Conservation (phyloP, 2,888 invertebrate species). For the Drosophila vallismaia region DNA sequence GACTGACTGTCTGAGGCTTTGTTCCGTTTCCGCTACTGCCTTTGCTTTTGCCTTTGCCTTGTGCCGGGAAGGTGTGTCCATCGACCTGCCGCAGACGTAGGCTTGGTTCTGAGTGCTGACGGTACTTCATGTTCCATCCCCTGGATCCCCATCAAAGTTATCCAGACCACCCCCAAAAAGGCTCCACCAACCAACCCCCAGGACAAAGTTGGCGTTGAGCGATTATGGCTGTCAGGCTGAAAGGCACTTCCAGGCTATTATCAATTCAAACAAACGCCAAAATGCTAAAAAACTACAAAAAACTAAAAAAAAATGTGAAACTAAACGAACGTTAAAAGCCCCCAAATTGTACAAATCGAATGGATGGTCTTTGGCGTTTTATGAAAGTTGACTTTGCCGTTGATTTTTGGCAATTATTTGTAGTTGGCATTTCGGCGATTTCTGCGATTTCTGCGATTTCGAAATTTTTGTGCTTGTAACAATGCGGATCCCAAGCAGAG, state of each 20-base stretch:
- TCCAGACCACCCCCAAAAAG: conserved; percentile 20
- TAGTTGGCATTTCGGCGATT: conserved; percentile 37
- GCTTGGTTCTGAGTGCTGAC: conserved; percentile 29
- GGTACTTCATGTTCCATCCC: conserved; percentile 31
- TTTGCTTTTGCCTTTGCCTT: conserved; percentile 25
- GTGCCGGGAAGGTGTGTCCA: conserved; percentile 62
- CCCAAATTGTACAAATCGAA: conserved; percentile 56
- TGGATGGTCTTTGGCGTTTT: conserved; percentile 54
- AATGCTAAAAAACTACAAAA: conserved; percentile 38
- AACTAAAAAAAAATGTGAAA: conserved; percentile 5
- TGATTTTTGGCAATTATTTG: conserved; percentile 61
- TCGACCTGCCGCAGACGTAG: conserved; percentile 49
- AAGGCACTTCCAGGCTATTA: conserved; percentile 60
- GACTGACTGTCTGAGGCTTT: conserved; percentile 71
- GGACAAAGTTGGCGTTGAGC: conserved; percentile 50
- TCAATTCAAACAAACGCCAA: conserved; percentile 59
- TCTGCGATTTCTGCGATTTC: conserved; percentile 55
- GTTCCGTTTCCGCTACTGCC: conserved; percentile 71
- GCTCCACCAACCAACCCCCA: conserved; percentile 11
- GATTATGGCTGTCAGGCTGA: conserved; percentile 70
- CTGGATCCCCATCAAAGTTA: neutral
- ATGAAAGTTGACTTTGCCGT: conserved; percentile 58
- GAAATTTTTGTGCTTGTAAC: conserved; percentile 55
- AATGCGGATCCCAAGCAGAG: conserved; percentile 53
- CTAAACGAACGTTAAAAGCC: conserved; percentile 6